Evolutionary conservation across 2,113 vertebrate genomes (phyloP).

Genomic region (Mixornis gularis): DNA sequence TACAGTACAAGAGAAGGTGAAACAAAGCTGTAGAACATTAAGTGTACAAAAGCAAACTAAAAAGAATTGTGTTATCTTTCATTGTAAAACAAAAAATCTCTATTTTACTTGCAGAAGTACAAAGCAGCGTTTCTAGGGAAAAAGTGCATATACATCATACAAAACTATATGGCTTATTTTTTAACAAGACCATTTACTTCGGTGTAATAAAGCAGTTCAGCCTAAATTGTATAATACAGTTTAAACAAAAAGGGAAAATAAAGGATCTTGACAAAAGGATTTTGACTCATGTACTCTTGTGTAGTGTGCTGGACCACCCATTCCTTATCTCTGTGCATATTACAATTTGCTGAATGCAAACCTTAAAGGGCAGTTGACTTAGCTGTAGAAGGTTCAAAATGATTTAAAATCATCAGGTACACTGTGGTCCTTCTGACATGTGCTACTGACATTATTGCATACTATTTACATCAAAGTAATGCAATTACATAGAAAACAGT

Average conservation of each 20-base stretch:
- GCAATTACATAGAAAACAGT: neutral
- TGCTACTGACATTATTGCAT: neutral
- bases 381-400: neutral
- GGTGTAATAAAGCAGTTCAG: neutral
- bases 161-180: neutral
- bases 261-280: neutral
- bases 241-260: fast-evolving
- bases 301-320: neutral
- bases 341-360: neutral
- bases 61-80: neutral
- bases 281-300: neutral
- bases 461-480: neutral
- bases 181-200: neutral
- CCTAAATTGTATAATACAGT: neutral
- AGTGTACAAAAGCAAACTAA: neutral
- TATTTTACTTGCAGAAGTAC: neutral
- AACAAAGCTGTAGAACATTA: neutral
- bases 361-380: neutral
- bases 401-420: neutral
- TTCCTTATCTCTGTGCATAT: neutral
- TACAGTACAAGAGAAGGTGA: neutral
- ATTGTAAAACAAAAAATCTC: neutral
- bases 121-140: neutral
- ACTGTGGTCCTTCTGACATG: neutral
- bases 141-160: neutral